Conservation (phyloP, 2,888 invertebrate species). For the Biston stratarius region DNA sequence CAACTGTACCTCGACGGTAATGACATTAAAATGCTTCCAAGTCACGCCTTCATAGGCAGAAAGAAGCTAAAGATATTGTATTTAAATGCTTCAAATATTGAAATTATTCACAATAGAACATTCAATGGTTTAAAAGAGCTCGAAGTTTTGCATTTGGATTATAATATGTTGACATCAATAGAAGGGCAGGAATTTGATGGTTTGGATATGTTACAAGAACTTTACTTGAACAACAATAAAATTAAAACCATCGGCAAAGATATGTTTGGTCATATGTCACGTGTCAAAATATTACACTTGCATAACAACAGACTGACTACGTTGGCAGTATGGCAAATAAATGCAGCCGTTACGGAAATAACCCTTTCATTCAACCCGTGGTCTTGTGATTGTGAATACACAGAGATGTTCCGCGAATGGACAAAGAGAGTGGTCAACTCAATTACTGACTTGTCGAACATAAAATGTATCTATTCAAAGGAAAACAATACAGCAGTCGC, state of each 20-base stretch:
- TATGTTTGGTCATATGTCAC: conserved; percentile 89
- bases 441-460: conserved; percentile 88
- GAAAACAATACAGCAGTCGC: conserved; percentile 86
- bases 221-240: conserved; percentile 91
- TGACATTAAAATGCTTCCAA: conserved; percentile 90
- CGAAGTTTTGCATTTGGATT: conserved; percentile 91
- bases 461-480: conserved; percentile 89
- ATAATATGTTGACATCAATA: conserved; percentile 89
- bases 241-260: conserved; percentile 89
- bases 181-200: conserved; percentile 94
- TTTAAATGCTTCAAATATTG: conserved; percentile 92
- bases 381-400: conserved; percentile 94
- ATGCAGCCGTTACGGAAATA: conserved; percentile 88
- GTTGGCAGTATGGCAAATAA: conserved; percentile 91
- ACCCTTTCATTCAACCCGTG: conserved; percentile 91
- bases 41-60: conserved; percentile 94
- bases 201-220: conserved; percentile 89
- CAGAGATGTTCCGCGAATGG: conserved; percentile 92
- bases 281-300: conserved; percentile 88
- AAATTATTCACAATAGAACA: conserved; percentile 92
- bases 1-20: conserved; percentile 95
- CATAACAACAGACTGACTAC: conserved; percentile 90
- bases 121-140: conserved; percentile 94
- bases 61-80: conserved; percentile 92
- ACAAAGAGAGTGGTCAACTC: conserved; percentile 87